phyloP scores from a whole-genome alignment of 2,888 invertebrate species.

The Seladonia tumulorum region DNA sequence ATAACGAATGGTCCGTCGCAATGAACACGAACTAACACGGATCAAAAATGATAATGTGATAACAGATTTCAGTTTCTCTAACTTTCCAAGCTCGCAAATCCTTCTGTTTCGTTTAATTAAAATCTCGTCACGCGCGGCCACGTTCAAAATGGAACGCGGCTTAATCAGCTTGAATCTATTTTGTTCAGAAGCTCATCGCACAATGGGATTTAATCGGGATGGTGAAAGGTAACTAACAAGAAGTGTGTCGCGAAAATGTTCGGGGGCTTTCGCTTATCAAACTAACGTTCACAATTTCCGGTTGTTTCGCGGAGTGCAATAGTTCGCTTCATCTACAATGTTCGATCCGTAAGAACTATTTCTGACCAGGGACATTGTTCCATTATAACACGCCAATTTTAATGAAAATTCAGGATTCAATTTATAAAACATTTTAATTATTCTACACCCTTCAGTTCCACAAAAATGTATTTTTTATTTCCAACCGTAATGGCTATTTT shows the following conservation, averaged over 20 bases:
- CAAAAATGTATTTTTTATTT: no score
- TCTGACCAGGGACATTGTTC: not conserved
- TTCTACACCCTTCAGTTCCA: no score
- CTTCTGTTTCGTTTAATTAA: not conserved
- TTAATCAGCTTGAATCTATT: not conserved
- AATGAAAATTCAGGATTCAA: no score
- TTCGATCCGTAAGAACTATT: not conserved
- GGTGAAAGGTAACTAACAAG: not conserved
- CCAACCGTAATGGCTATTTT: no score
- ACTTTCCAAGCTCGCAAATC: not conserved
- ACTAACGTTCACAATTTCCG: not conserved
- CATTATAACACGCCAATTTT: not conserved
- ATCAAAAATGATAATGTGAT: not conserved
- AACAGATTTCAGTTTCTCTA: not conserved
- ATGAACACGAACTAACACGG: not conserved
- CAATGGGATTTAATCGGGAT: slow-evolving; percentile 2
- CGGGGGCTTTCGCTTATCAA: not conserved
- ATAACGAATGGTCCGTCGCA: not conserved
- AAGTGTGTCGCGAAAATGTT: not conserved
- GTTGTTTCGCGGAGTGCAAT: not conserved
- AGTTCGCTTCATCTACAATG: not conserved
- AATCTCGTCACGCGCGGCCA: not conserved
- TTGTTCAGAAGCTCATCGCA: not conserved
- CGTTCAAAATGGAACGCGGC: not conserved
- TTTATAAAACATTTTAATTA: no score